Evolutionary conservation across 1,140 invertebrate species (phyloP).

Genomic region (Archegozetes longisetosus): DNA sequence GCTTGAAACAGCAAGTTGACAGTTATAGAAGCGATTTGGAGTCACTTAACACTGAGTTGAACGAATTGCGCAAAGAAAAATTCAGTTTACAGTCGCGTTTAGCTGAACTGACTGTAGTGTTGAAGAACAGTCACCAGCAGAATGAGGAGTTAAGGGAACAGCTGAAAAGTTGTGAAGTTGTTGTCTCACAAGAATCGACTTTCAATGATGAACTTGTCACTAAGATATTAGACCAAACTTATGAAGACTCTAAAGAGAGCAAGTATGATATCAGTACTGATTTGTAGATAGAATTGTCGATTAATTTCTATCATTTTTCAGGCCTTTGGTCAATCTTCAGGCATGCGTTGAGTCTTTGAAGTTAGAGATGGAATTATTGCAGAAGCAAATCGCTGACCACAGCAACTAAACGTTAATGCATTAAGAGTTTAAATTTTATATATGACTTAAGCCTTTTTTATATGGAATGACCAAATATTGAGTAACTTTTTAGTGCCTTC

Average conservation of each 20-base stretch:
- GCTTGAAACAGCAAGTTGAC: background rate
- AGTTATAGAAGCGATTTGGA: background rate
- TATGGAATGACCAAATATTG: no score
- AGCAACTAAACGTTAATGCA: background rate
- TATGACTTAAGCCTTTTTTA: no score
- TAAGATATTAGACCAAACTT: slow-evolving; percentile 11
- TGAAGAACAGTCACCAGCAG: slow-evolving; percentile 4
- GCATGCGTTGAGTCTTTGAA: slow-evolving; percentile 28
- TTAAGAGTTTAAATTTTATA: no score
- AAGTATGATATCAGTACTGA: no score
- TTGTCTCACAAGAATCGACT: slow-evolving; percentile 15
- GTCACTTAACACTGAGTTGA: slow-evolving; percentile 29
- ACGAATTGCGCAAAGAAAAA: background rate
- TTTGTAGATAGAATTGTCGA: no score
- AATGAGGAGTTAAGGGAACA: background rate
- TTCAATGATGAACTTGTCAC: slow-evolving; percentile 12
- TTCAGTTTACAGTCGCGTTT: background rate
- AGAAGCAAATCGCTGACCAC: slow-evolving; percentile 24
- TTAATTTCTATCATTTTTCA: slow-evolving; percentile 21
- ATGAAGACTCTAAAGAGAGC: slow-evolving; percentile 18
- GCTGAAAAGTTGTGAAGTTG: background rate
- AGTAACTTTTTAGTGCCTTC: no score
- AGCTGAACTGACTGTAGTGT: background rate
- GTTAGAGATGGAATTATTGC: slow-evolving; percentile 29
- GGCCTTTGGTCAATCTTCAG: slow-evolving; percentile 30